Conservation (phyloP, 2,797 vertebrate genomes). For the Rallus crepitans region DNA sequence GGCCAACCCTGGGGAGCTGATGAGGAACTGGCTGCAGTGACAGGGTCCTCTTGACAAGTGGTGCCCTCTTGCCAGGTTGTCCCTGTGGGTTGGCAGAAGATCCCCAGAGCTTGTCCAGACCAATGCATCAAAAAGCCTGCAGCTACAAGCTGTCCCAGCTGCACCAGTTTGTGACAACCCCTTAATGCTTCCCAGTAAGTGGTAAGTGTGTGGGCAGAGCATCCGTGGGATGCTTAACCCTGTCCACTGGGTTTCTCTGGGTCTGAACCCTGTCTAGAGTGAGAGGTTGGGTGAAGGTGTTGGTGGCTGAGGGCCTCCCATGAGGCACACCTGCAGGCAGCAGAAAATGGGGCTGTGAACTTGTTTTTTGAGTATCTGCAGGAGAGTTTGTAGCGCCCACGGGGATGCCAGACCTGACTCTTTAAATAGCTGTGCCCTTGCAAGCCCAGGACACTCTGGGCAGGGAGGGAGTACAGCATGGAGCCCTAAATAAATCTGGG, state of each 20-base stretch:
- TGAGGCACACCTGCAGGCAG: neutral
- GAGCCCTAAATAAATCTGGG: neutral
- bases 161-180: neutral
- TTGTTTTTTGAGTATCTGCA: neutral
- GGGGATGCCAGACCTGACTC: neutral
- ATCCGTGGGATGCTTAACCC: constrained; percentile 21
- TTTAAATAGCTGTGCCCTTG: neutral
- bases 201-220: neutral
- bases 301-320: neutral
- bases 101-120: neutral
- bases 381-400: rapidly evolving
- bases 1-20: neutral
- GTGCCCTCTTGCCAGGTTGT: neutral
- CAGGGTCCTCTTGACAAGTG: neutral
- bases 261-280: neutral
- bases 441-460: neutral
- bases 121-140: neutral
- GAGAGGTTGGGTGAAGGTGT: neutral
- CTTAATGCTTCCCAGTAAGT: constrained; percentile 25
- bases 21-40: too few species aligned
- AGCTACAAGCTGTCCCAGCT: neutral
- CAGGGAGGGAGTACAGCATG: neutral
- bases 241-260: neutral
- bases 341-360: neutral
- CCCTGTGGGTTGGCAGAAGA: neutral